Evolutionary conservation across 1,140 invertebrate genomes (phyloP).

Genomic region (Eriosoma lanigerum): DNA sequence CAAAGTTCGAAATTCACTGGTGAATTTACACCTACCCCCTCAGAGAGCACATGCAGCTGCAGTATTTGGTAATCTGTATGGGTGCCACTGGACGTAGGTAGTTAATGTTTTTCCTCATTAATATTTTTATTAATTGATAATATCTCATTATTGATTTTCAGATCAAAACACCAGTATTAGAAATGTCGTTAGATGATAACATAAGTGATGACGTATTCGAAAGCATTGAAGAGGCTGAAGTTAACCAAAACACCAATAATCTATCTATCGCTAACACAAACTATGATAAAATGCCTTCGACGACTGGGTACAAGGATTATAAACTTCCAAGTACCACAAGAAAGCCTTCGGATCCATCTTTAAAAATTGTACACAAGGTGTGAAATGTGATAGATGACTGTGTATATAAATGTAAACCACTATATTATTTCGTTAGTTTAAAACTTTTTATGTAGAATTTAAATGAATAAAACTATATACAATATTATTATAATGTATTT

Average conservation of each 20-base stretch:
- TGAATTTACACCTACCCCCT: too few species aligned
- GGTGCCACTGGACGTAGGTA: too few species aligned
- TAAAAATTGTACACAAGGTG: constrained; percentile 55
- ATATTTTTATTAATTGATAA: neutral
- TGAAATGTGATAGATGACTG: too few species aligned
- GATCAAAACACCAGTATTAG: constrained; percentile 42
- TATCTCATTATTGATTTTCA: neutral
- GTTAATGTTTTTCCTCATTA: too few species aligned
- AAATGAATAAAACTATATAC: too few species aligned
- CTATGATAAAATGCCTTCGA: constrained; percentile 64
- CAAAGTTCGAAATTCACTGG: too few species aligned
- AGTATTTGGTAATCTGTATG: too few species aligned
- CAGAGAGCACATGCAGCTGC: too few species aligned
- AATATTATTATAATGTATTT: too few species aligned
- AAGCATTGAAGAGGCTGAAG: constrained; percentile 58
- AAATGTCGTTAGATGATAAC: constrained; percentile 64
- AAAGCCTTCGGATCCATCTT: constrained; percentile 51
- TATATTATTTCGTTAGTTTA: too few species aligned
- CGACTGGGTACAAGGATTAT: constrained; percentile 77
- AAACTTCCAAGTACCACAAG: constrained; percentile 68
- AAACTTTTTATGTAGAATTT: too few species aligned
- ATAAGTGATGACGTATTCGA: constrained; percentile 82
- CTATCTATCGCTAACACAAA: constrained; percentile 58
- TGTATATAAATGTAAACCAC: too few species aligned
- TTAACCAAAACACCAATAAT: constrained; percentile 48